Percentiles rank a stretch among this genome's conserved stretches.
phyloP scores from a whole-genome alignment of 2,888 invertebrate genomes.

The Tyria jacobaeae region DNA sequence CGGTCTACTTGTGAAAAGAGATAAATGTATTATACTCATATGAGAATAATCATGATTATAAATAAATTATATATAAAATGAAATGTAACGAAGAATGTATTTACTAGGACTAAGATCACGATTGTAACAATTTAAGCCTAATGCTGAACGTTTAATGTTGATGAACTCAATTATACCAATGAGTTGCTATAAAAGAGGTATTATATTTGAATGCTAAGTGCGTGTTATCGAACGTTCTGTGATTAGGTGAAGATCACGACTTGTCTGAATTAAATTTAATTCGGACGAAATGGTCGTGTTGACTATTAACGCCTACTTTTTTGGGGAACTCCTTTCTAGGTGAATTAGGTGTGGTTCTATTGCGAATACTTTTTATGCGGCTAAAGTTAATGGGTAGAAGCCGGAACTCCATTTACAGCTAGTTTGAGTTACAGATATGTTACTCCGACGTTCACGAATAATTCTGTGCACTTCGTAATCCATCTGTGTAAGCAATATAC shows the following conservation, averaged over 20 bases:
- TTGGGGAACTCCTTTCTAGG: conserved; percentile 62
- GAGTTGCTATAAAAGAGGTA: conserved; percentile 33
- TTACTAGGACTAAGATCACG: conserved; percentile 11
- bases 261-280: conserved; percentile 67
- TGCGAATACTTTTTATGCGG: too few species aligned
- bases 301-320: conserved; percentile 51
- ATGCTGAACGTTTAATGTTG: conserved; percentile 21
- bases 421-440: too few species aligned
- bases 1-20: too few species aligned
- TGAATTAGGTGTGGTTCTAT: conserved; percentile 47
- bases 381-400: too few species aligned
- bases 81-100: not conserved
- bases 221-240: conserved; percentile 47
- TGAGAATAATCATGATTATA: not conserved
- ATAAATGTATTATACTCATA: too few species aligned
- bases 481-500: too few species aligned
- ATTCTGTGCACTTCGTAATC: too few species aligned
- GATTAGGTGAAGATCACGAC: conserved; percentile 52
- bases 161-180: conserved; percentile 25
- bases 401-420: too few species aligned
- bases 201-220: conserved; percentile 23
- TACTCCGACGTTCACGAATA: too few species aligned
- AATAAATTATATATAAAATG: conserved; percentile 1
- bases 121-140: conserved; percentile 5
- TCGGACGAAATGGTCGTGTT: conserved; percentile 59